Percentiles rank a stretch among this genome's conserved stretches.
phyloP scores from a whole-genome alignment of 1,140 invertebrate genomes.

The Littorina saxatilis region DNA sequence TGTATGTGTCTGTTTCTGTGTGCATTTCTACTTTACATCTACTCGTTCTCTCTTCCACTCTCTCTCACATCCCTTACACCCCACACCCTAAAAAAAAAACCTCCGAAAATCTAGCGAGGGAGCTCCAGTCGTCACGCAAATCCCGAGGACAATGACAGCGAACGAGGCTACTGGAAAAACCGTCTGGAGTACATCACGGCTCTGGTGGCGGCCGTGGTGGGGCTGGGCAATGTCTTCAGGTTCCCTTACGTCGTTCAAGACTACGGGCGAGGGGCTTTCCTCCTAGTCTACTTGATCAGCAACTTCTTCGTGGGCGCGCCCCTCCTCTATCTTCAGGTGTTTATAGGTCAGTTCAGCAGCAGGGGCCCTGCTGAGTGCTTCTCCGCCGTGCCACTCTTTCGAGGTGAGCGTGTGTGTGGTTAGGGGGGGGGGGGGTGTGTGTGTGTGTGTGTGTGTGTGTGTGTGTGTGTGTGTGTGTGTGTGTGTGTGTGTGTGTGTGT shows the following conservation, averaged over 20 bases:
- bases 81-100: not conserved
- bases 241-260: not conserved
- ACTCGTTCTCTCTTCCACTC: too few relatives aligned
- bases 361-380: not conserved
- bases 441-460: not conserved
- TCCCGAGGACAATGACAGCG: too few relatives aligned
- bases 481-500: not conserved
- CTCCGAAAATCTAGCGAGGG: too few relatives aligned
- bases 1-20: too few relatives aligned
- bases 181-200: not conserved
- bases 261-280: not conserved
- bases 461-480: constrained; percentile 11
- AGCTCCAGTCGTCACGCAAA: too few relatives aligned
- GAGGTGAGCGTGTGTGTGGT: not conserved
- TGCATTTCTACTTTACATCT: too few relatives aligned
- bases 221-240: not conserved
- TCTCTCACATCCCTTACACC: not conserved
- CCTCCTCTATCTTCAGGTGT: not conserved
- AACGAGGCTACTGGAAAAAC: too few relatives aligned
- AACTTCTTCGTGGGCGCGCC: not conserved
- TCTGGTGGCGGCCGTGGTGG: not conserved
- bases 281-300: not conserved
- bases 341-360: not conserved
- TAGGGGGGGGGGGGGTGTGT: not conserved
- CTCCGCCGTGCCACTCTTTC: not conserved